Conservation (phyloP, 2,888 invertebrate species). For the Poecilus cupreus region DNA sequence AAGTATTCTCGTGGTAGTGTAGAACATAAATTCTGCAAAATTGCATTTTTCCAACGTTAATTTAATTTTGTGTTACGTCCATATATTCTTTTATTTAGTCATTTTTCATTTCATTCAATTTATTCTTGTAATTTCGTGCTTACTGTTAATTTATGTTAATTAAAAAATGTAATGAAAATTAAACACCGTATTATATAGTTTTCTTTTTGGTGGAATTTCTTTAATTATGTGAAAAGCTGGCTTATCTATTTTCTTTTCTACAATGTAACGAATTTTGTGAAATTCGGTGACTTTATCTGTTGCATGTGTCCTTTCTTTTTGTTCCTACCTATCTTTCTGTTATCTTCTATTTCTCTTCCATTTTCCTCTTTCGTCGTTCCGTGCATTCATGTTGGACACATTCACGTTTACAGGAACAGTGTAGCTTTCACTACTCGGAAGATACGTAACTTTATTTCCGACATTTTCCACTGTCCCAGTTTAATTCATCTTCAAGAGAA, state of each 20-base stretch:
- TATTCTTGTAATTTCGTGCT: neutral
- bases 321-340: slow-evolving; percentile 16
- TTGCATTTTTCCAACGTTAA: slow-evolving; percentile 15
- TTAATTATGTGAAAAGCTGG: neutral
- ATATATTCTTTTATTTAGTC: neutral
- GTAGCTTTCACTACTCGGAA: neutral
- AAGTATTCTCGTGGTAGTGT: neutral
- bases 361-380: neutral
- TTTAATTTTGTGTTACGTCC: neutral
- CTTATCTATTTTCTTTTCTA: neutral
- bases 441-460: slow-evolving; percentile 31
- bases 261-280: neutral
- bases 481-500: slow-evolving; percentile 16
- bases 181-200: neutral
- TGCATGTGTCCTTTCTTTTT: neutral
- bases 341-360: slow-evolving; percentile 1
- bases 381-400: slow-evolving; percentile 1
- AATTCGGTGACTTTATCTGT: slow-evolving; percentile 6
- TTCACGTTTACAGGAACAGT: neutral
- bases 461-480: slow-evolving; percentile 23
- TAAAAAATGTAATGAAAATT: neutral
- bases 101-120: neutral
- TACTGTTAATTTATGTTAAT: neutral
- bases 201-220: neutral
- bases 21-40: neutral